Conservation (phyloP, 2,888 invertebrate species). For the Diabrotica balteata region DNA sequence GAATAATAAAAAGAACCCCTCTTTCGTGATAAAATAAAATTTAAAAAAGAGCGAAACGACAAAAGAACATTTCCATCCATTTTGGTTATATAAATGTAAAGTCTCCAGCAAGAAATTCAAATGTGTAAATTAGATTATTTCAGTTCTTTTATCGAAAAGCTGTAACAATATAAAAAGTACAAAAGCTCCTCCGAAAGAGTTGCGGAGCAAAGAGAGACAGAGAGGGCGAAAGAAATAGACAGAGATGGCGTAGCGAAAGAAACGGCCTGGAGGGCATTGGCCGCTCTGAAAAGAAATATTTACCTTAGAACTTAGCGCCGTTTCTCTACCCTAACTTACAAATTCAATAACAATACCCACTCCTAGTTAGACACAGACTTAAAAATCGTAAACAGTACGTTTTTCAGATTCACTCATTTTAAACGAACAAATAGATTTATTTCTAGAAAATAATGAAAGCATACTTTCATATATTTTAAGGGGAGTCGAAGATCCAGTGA, state of each 20-base stretch:
- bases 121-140: constrained; percentile 61
- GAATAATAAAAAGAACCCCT: constrained; percentile 54
- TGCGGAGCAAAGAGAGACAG: constrained; percentile 44
- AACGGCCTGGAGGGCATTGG: constrained; percentile 40
- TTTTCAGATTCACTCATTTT: too few relatives aligned
- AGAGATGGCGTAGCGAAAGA: constrained; percentile 38
- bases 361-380: constrained; percentile 1
- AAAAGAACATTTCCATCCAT: constrained; percentile 59
- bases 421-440: too few relatives aligned
- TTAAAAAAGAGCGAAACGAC: constrained; percentile 52
- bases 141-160: constrained; percentile 58
- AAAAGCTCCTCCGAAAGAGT: constrained; percentile 53
- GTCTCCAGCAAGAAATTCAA: constrained; percentile 58
- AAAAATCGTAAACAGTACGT: neutral
- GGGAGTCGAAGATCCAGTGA: too few relatives aligned
- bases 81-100: constrained; percentile 59
- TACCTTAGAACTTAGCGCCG: constrained; percentile 51
- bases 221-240: constrained; percentile 35
- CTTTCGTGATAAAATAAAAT: constrained; percentile 54
- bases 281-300: constrained; percentile 49
- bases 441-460: too few relatives aligned
- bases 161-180: constrained; percentile 57
- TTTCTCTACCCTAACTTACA: constrained; percentile 42
- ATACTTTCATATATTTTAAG: too few relatives aligned
- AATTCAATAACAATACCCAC: constrained; percentile 47